Conservation (phyloP, 2,888 invertebrate genomes). For the Baronia brevicornis region DNA sequence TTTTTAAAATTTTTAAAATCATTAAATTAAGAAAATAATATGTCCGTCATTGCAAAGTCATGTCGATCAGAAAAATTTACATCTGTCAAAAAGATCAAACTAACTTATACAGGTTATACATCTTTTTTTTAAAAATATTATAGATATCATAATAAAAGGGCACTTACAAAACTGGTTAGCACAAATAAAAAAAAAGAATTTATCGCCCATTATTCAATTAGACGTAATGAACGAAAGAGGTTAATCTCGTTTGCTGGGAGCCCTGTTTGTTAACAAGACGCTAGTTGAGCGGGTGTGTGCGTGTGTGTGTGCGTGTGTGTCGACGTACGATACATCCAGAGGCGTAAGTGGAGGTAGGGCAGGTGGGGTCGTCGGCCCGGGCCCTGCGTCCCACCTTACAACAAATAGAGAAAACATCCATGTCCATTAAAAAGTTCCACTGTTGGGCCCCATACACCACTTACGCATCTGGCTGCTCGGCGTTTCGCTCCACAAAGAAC, state of each 20-base stretch:
- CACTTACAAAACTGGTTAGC: neutral
- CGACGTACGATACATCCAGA: conserved; percentile 77
- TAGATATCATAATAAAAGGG: too few relatives aligned
- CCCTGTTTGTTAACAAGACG: conserved; percentile 47
- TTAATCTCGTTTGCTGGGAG: conserved; percentile 22
- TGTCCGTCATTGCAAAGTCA: too few relatives aligned
- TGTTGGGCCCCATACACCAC: conserved; percentile 67
- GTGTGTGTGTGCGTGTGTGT: conserved; percentile 33
- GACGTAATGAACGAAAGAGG: too few relatives aligned
- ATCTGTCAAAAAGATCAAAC: too few relatives aligned
- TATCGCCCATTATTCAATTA: too few relatives aligned
- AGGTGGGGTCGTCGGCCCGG: conserved; percentile 74
- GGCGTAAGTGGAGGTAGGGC: conserved; percentile 76
- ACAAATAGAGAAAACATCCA: conserved; percentile 68
- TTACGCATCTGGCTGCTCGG: conserved; percentile 69
- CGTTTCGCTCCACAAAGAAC: conserved; percentile 17
- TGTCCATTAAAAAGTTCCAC: conserved; percentile 57
- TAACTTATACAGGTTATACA: too few relatives aligned
- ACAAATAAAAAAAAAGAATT: conserved; percentile 1
- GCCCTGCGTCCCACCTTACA: conserved; percentile 74
- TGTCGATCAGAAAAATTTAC: too few relatives aligned
- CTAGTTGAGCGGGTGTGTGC: conserved; percentile 31
- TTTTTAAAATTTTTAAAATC: too few relatives aligned
- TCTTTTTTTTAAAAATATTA: too few relatives aligned
- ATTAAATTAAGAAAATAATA: too few relatives aligned